These are phyloP conservation scores for Drosophila mojavensis DNA, from an alignment of 1,140 invertebrate species.

Conservation along the genomic window DNA sequence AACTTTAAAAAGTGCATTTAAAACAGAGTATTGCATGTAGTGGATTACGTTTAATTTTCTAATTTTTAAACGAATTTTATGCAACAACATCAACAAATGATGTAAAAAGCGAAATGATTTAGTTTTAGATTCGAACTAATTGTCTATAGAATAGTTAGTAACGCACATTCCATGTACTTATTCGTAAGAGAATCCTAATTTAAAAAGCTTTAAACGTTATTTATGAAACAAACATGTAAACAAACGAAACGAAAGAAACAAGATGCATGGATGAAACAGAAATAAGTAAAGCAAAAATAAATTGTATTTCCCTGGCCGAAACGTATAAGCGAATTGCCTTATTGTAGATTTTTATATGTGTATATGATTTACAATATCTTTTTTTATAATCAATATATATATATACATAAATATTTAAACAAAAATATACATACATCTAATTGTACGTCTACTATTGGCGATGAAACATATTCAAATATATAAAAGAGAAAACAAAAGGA, in stretches of 20 bases:
- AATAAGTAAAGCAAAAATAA: slow-evolving; percentile 24
- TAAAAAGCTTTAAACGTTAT: slow-evolving; percentile 42
- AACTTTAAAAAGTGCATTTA: slow-evolving; percentile 75
- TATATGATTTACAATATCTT: slow-evolving; percentile 56
- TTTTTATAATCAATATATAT: slow-evolving; percentile 19
- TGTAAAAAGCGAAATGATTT: slow-evolving; percentile 41
- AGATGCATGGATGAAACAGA: neutral
- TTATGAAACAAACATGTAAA: neutral
- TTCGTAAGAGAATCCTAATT: slow-evolving; percentile 65
- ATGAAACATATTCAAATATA: slow-evolving; percentile 32
- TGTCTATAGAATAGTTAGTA: slow-evolving; percentile 58
- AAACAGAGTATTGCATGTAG: slow-evolving; percentile 54
- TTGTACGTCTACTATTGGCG: slow-evolving; percentile 28
- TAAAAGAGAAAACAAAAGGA: slow-evolving; percentile 10
- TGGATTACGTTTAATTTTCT: slow-evolving; percentile 28
- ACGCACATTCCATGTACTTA: slow-evolving; percentile 70
- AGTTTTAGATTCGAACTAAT: slow-evolving; percentile 26
- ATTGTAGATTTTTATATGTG: slow-evolving; percentile 71
- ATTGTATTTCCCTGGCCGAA: slow-evolving; percentile 42
- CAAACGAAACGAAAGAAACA: slow-evolving; percentile 6
- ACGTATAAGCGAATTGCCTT: slow-evolving; percentile 54
- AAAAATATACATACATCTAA: slow-evolving; percentile 4
- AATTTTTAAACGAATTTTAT: slow-evolving; percentile 39
- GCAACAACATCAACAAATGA: slow-evolving; percentile 6
- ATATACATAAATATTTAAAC: slow-evolving; percentile 26